Evolutionary conservation across 2,113 vertebrate genomes (phyloP).

Genomic region (Miniopterus natalensis): DNA sequence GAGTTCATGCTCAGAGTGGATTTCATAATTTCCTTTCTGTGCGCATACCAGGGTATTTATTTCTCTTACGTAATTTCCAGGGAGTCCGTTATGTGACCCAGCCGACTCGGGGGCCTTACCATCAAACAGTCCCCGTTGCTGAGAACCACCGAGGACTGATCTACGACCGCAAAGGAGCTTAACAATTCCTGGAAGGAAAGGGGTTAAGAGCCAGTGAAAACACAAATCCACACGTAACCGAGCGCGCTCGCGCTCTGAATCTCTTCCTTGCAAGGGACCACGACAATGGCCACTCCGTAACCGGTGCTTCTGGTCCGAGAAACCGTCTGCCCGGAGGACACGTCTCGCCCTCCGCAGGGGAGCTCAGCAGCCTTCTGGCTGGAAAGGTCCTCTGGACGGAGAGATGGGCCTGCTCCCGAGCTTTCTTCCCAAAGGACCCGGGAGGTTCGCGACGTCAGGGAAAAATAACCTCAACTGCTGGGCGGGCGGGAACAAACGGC

Average conservation of each 20-base stretch:
- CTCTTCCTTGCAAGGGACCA: constrained; percentile 79
- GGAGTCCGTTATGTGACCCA: constrained; percentile 60
- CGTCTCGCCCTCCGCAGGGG: background rate
- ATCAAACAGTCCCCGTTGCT: constrained; percentile 73
- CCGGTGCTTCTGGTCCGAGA: constrained; percentile 71
- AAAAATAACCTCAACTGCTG: background rate
- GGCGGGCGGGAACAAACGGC: background rate
- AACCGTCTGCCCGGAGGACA: background rate
- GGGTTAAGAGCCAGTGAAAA: constrained; percentile 91
- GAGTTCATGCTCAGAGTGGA: constrained; percentile 64
- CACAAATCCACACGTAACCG: constrained; percentile 81
- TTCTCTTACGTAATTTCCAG: constrained; percentile 85
- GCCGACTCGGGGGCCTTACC: constrained; percentile 65
- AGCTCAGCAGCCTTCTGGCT: constrained; percentile 45
- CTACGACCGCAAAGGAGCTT: constrained; percentile 72
- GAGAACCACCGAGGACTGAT: constrained; percentile 84
- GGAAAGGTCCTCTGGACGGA: background rate
- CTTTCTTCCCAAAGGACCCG: background rate
- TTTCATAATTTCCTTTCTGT: constrained; percentile 81
- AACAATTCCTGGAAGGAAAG: constrained; percentile 93
- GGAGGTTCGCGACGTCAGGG: background rate
- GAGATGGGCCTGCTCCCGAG: rapidly evolving
- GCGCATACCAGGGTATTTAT: constrained; percentile 78
- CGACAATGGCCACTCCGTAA: constrained; percentile 68
- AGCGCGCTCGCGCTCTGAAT: constrained; percentile 80